phyloP scores from a whole-genome alignment of 2,113 vertebrate genomes.

The Pollachius pollachius region DNA sequence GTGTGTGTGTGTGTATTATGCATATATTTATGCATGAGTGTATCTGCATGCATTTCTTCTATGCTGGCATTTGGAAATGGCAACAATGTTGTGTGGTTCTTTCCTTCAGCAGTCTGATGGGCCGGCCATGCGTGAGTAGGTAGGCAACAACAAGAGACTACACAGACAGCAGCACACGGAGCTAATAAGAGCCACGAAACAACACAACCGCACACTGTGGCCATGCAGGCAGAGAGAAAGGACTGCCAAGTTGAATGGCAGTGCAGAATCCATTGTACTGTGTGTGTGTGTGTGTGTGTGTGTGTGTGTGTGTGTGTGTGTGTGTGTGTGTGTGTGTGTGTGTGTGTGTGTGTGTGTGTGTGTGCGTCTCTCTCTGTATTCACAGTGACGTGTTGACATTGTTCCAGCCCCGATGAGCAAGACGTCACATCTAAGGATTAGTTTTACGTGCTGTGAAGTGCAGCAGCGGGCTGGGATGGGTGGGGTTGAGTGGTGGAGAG shows the following conservation, averaged over 20 bases:
- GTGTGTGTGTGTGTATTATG: not conserved
- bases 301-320: not conserved
- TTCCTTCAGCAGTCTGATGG: constrained; percentile 19
- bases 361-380: not conserved
- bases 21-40: not conserved
- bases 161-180: constrained; percentile 13
- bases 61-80: constrained; percentile 53
- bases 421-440: constrained; percentile 34
- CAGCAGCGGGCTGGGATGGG: not conserved
- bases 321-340: not conserved
- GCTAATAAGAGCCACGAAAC: constrained; percentile 34
- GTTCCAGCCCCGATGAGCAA: constrained; percentile 33
- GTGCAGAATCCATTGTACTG: not conserved
- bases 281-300: not conserved
- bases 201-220: constrained; percentile 34
- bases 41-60: constrained; percentile 49
- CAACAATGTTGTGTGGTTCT: constrained; percentile 58
- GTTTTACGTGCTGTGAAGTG: constrained; percentile 50
- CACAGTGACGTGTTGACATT: constrained; percentile 28
- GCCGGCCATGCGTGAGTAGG: constrained; percentile 36
- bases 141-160: constrained; percentile 30
- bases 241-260: not conserved
- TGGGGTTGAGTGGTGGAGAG: not conserved
- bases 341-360: not conserved
- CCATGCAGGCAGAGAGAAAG: constrained; percentile 20